Evolutionary conservation across 1,140 invertebrate species (phyloP).

Genomic region (Proctacanthus coquilletti): DNA sequence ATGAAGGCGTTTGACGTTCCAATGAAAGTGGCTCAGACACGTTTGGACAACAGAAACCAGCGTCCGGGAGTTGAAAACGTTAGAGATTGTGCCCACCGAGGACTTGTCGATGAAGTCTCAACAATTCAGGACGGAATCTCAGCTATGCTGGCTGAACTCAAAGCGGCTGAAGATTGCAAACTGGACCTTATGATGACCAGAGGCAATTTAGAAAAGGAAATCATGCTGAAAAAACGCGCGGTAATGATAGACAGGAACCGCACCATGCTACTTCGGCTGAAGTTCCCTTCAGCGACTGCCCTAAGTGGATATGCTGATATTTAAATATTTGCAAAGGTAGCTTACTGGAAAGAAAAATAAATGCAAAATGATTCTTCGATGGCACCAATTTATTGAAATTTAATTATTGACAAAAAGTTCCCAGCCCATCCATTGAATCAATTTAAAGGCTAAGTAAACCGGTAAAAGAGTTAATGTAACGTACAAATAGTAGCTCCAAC

Average conservation of each 20-base stretch:
- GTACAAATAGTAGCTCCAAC: conserved; percentile 27
- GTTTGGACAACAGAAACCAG: conserved; percentile 49
- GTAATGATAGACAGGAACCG: conserved; percentile 51
- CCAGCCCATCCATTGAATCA: conserved; percentile 30
- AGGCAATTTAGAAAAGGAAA: conserved; percentile 48
- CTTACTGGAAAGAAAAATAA: too few relatives aligned
- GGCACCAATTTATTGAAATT: too few relatives aligned
- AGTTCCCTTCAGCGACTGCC: conserved; percentile 48
- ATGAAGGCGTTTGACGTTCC: conserved; percentile 48
- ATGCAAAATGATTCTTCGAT: too few relatives aligned
- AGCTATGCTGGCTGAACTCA: conserved; percentile 39
- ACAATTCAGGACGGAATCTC: conserved; percentile 46
- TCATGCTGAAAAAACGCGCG: conserved; percentile 53
- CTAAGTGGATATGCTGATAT: conserved; percentile 34
- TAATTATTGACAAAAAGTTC: conserved; percentile 29
- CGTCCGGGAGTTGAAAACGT: conserved; percentile 54
- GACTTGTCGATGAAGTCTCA: conserved; percentile 58
- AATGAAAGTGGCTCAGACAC: conserved; percentile 63
- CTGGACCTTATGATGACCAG: conserved; percentile 41
- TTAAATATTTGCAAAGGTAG: too few relatives aligned
- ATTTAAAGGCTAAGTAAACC: conserved; percentile 29
- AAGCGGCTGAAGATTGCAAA: conserved; percentile 41
- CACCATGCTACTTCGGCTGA: conserved; percentile 41
- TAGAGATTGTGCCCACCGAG: conserved; percentile 48
- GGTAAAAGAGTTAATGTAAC: conserved; percentile 26